These are phyloP conservation scores for Sebastes elongatus DNA, from an alignment of 2,797 vertebrate genomes.

Conservation along the genomic window DNA sequence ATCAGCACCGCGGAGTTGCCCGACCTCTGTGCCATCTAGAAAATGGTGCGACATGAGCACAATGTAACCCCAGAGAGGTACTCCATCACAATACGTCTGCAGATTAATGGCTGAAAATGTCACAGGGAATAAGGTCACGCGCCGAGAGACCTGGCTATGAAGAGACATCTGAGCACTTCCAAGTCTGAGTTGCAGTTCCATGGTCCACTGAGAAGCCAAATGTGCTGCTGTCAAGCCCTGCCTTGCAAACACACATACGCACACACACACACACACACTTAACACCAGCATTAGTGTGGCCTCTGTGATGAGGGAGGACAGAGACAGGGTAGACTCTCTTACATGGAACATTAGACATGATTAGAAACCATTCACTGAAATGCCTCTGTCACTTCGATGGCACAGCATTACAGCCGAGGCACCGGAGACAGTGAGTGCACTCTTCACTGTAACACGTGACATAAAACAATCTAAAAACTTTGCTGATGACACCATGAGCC, in stretches of 20 bases:
- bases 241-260: conserved; percentile 33
- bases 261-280: conserved; percentile 15
- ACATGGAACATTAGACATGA: conserved; percentile 82
- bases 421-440: background rate
- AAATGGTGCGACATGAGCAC: conserved; percentile 71
- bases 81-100: conserved; percentile 76
- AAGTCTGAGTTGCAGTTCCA: conserved; percentile 53
- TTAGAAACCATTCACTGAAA: conserved; percentile 73
- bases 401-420: conserved; percentile 12
- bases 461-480: background rate
- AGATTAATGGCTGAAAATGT: conserved; percentile 86
- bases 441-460: background rate
- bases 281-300: conserved; percentile 35
- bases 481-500: background rate
- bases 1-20: conserved; percentile 36
- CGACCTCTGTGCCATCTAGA: conserved; percentile 63
- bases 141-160: conserved; percentile 75
- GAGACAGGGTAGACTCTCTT: conserved; percentile 71
- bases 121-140: conserved; percentile 83
- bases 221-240: conserved; percentile 60
- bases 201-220: conserved; percentile 69
- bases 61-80: conserved; percentile 72
- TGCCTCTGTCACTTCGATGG: conserved; percentile 32
- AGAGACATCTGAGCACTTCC: conserved; percentile 70
- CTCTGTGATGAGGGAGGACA: conserved; percentile 66